phyloP scores from a whole-genome alignment of 2,888 invertebrate species.

The Dendrolimus pini region DNA sequence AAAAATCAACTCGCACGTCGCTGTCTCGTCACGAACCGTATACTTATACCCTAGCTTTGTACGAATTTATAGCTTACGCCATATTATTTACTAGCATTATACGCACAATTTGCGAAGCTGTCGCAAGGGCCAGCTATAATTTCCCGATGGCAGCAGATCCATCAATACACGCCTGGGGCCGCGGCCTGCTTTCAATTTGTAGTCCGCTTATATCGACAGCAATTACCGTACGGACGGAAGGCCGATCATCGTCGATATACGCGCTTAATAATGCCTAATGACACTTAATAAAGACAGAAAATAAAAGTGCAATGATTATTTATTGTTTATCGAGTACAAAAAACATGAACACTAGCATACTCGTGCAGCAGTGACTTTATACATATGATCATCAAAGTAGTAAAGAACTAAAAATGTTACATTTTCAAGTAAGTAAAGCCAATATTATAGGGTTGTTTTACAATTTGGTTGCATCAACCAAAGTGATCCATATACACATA shows the following conservation, averaged over 20 bases:
- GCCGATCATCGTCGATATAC: conserved; percentile 70
- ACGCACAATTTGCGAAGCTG: conserved; percentile 76
- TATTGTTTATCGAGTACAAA: conserved; percentile 32
- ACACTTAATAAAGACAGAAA: conserved; percentile 72
- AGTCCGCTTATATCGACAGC: conserved; percentile 68
- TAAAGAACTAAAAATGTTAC: too few species aligned
- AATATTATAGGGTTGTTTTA: too few species aligned
- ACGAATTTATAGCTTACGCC: conserved; percentile 62
- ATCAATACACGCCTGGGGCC: conserved; percentile 70
- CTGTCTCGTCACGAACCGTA: conserved; percentile 35
- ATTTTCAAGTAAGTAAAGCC: too few species aligned
- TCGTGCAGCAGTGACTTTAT: neutral
- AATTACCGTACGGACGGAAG: conserved; percentile 71
- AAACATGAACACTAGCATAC: neutral
- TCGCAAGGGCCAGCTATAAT: conserved; percentile 73
- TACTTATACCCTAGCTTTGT: conserved; percentile 47
- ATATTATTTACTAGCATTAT: conserved; percentile 75
- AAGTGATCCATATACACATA: too few species aligned
- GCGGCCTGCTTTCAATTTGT: conserved; percentile 74
- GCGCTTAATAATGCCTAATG: conserved; percentile 74
- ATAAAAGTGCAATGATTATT: conserved; percentile 70
- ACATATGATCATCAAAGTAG: too few species aligned
- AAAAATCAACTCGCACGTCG: conserved; percentile 14
- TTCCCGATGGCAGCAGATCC: conserved; percentile 73
- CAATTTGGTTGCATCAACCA: too few species aligned